Evolutionary conservation across 37 sponge, comb jelly and placozoan genomes (phyloP).

Genomic region (Geodia barretti): DNA sequence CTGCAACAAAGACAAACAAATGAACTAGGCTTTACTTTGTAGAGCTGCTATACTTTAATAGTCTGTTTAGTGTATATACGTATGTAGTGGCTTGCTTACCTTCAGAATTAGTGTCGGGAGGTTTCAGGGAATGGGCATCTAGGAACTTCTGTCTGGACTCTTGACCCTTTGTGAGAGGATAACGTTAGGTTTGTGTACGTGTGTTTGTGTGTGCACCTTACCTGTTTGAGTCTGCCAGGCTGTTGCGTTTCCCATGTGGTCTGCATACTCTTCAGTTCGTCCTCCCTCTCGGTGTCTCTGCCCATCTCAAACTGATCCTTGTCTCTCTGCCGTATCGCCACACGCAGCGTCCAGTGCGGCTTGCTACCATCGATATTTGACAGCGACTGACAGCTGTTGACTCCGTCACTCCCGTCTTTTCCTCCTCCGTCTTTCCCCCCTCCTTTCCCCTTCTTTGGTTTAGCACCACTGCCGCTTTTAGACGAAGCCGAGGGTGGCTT

Average conservation of each 20-base stretch:
- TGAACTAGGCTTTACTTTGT: too few relatives aligned
- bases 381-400: not conserved
- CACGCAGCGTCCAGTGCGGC: slow-evolving; percentile 73
- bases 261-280: slow-evolving; percentile 86
- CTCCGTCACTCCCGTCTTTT: not conserved
- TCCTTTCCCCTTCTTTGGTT: slow-evolving; percentile 15
- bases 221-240: slow-evolving; percentile 89
- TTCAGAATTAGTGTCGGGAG: slow-evolving; percentile 19
- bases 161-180: slow-evolving; percentile 27
- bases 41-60: too few relatives aligned
- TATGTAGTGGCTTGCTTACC: not conserved
- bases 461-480: slow-evolving; percentile 1
- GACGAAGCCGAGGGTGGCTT: slow-evolving; percentile 9
- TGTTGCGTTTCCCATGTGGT: slow-evolving; percentile 90
- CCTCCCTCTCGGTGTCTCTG: slow-evolving; percentile 86
- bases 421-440: slow-evolving; percentile 18
- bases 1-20: too few relatives aligned
- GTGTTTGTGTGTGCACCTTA: slow-evolving; percentile 11
- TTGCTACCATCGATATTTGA: slow-evolving; percentile 44
- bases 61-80: not conserved
- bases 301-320: slow-evolving; percentile 44
- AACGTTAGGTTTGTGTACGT: not conserved
- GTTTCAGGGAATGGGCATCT: slow-evolving; percentile 32
- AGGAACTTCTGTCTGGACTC: slow-evolving; percentile 76
- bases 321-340: slow-evolving; percentile 33